These are phyloP conservation scores for Pseudolycoriella hygida DNA, from an alignment of 2,888 invertebrate genomes.

Conservation along the genomic window DNA sequence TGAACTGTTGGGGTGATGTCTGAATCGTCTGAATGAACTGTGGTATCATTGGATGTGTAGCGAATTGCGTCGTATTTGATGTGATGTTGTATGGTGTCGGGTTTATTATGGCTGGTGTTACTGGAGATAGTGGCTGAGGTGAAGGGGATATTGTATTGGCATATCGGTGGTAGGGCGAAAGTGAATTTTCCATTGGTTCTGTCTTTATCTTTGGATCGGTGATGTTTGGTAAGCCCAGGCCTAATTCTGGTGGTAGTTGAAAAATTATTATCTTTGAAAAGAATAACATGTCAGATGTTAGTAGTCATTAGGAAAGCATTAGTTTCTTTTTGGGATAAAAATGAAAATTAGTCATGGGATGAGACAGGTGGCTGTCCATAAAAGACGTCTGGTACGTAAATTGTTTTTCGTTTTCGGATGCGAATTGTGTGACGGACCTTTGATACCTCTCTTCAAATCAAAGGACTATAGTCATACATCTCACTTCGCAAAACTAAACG, in stretches of 20 bases:
- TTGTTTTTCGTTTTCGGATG: no score
- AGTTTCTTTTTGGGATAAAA: no score
- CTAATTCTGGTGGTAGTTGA: background rate
- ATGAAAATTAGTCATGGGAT: no score
- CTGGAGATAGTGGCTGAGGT: conserved; percentile 1
- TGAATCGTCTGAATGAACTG: background rate
- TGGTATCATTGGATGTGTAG: background rate
- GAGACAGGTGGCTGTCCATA: no score
- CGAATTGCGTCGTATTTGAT: background rate
- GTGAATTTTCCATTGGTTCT: conserved; percentile 25
- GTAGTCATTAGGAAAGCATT: no score
- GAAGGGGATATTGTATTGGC: conserved; percentile 12
- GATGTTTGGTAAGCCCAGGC: background rate
- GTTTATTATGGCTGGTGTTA: background rate
- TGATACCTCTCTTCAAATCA: no score
- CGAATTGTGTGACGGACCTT: no score
- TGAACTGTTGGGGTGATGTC: conserved; percentile 1
- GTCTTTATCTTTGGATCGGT: conserved; percentile 23
- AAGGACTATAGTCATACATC: no score
- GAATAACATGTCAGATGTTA: no score
- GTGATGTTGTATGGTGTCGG: background rate
- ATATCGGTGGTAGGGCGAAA: conserved; percentile 7
- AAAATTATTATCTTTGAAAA: no score
- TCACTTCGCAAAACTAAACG: no score
- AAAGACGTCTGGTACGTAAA: no score